These are phyloP conservation scores for Agrypnus murinus DNA, from an alignment of 2,888 invertebrate species.

Conservation along the genomic window DNA sequence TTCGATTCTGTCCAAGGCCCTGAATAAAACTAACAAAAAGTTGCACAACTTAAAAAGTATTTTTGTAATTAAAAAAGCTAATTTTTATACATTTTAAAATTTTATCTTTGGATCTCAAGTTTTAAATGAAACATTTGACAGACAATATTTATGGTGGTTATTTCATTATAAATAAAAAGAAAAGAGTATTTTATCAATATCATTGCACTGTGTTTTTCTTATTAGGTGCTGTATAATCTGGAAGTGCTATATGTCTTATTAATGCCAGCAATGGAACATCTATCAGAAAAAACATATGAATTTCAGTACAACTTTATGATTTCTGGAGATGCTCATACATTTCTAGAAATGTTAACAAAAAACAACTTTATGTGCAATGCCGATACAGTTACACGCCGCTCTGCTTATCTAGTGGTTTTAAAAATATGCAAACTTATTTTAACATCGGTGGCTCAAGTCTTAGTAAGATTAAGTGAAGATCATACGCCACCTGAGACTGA, in stretches of 20 bases:
- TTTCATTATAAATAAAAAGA: too few species aligned
- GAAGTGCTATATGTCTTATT: slow-evolving; percentile 86
- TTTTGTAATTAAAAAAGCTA: too few species aligned
- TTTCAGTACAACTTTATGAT: slow-evolving; percentile 82
- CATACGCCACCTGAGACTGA: slow-evolving; percentile 68
- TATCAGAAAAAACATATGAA: slow-evolving; percentile 82
- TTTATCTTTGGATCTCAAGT: too few species aligned
- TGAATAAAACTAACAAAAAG: too few species aligned
- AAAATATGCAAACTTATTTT: slow-evolving; percentile 92
- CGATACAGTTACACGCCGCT: slow-evolving; percentile 79
- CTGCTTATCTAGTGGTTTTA: slow-evolving; percentile 90
- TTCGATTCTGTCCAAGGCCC: too few species aligned
- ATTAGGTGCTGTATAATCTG: slow-evolving; percentile 82
- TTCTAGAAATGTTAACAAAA: slow-evolving; percentile 88
- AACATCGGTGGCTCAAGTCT: slow-evolving; percentile 88
- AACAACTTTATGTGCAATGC: slow-evolving; percentile 88
- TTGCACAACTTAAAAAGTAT: too few species aligned
- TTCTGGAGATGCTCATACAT: slow-evolving; percentile 79
- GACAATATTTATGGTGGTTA: too few species aligned
- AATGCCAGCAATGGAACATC: slow-evolving; percentile 90
- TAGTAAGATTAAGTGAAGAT: slow-evolving; percentile 74
- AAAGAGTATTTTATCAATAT: too few species aligned
- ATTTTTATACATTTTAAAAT: too few species aligned
- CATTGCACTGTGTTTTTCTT: slow-evolving; percentile 53
- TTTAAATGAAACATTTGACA: too few species aligned